These are phyloP conservation scores for Trachelus troglodyta DNA, from an alignment of 2,888 invertebrate genomes.

Conservation along the genomic window DNA sequence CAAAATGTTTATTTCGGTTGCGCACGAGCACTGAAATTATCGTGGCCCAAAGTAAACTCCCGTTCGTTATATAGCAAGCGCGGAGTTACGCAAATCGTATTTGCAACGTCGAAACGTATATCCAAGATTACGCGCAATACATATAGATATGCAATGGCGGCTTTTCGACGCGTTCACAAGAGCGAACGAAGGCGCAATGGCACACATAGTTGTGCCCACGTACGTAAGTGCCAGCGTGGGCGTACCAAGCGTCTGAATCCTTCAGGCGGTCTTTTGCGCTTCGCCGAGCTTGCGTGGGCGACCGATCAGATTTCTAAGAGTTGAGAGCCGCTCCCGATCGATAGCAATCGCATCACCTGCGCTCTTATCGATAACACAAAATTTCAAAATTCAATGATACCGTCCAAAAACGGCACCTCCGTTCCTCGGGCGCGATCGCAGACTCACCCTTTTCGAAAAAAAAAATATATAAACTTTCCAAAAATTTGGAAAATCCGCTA, in stretches of 20 bases:
- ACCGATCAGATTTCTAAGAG: conserved; percentile 29
- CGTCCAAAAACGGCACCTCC: background rate
- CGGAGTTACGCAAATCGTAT: background rate
- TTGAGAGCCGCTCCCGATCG: conserved; percentile 35
- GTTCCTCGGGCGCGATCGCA: too few relatives aligned
- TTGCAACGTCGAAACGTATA: background rate
- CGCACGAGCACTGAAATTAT: background rate
- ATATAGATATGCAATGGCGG: background rate
- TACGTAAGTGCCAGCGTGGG: conserved; percentile 28
- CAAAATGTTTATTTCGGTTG: background rate
- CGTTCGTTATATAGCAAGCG: background rate
- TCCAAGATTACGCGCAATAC: background rate
- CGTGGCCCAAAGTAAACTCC: background rate
- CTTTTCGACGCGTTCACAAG: background rate
- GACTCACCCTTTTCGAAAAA: too few relatives aligned
- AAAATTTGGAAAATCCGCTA: background rate
- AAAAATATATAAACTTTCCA: too few relatives aligned
- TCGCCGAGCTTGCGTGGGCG: conserved; percentile 7
- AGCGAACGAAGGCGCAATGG: conserved; percentile 6
- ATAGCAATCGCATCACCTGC: background rate
- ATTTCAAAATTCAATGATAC: background rate
- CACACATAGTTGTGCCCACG: conserved; percentile 25
- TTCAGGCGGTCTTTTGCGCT: conserved; percentile 20
- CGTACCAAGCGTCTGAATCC: conserved; percentile 33
- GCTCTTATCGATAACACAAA: background rate